Evolutionary conservation across 23 tunicate species (phyloP), one percentile per base, ranked within the genome.

Genomic region (Botrylloides violaceus): DNA sequence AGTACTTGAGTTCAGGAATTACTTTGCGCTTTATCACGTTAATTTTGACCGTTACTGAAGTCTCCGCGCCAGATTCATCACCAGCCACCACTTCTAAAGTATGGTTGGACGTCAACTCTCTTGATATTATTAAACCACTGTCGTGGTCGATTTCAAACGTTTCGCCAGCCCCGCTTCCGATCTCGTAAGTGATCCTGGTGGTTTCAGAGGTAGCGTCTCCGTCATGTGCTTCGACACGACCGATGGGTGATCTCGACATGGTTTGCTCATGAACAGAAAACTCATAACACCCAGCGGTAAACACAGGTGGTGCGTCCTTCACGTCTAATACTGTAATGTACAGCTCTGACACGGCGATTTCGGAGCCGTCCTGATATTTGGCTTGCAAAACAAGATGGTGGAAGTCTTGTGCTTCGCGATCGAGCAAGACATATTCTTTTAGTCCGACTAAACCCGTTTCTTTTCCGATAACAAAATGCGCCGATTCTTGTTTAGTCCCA

Each of bases 11-110:
- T 30, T n/a, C 36, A 22, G 95, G 95, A 3, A 34, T 12, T 35
- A 71, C 76, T 48, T 87, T 82, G 47, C 76, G 80, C 34, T 87
- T 84, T 27, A 3, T 6, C 2, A 87, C 64, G 20, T 62, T 22
- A 4, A 87, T 50, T 24, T 34, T 53, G 0, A 71, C 78, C 2
- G 65, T 65, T 20, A 81, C 66, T 3, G 74, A 76, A 3, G 85
- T 4, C 18, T 71, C 57, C 50, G 24, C 32, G 3, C 29, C 24
- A 1, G 22, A 28, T 3, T 76, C 7, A 25, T 76, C 58, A 80
- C 58, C 12, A 62, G 58, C 74, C 26, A 6, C 37, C 12, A 68
- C 58, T 36, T 30, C 36, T 19, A 68, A 32, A 28, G 35, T 68
- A 25, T 68, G 36, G 25, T 36, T 24, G 7, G 29, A 32, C 26